Base-by-base conservation (phyloP, 1,140 invertebrate genomes). In the Procambarus clarkii region DNA sequence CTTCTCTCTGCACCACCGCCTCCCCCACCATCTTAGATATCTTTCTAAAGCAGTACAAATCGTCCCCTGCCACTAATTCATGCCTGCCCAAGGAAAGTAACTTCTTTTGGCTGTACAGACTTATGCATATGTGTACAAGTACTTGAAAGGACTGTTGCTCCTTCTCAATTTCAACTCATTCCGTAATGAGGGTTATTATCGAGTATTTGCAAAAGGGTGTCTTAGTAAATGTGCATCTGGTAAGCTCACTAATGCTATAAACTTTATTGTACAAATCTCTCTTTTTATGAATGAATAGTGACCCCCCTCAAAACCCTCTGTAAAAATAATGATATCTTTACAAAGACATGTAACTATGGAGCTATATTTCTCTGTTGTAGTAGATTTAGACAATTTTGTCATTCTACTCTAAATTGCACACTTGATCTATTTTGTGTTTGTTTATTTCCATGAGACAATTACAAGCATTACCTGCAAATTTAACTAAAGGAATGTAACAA, bases 1-100 rank as follows among this genome's bases (percentile, higher is more conserved):
- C 93, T 96, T 44, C 93, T 96, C 18, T 95, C 96, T 0, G 95
- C 96, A 76, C 96, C 96, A 13, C 94, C 94, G 34, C 95, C 95
- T 9, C 96, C 96, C 0, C 96, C 96, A 8, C 96, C 96, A 15
- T 92, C 92, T 44, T 93, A 60, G 15, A 74, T n/a, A 48, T 18
- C 45, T 7, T 64, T 46, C 54, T 50, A 54, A 15, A 85, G 54
- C 18, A 91, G 88, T 91, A 91, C 88, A 91, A 91, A 91, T 88
- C 21, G 64, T 76, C 45, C n/a, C 45, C 50, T 88, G 48, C 69
- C 78, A 48, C 69, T 88, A 46, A 74, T 46, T 83, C 5, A 74
- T 74, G 69, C 69, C 13, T 74, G 34, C 79, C 48, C 79, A 50
- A 81, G 79, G 79, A 79, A 54, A 34, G 45, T 24, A 21, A 69